Base-by-base conservation (phyloP, 2,797 vertebrate genomes). In the Tympanoctomys barrerae region DNA sequence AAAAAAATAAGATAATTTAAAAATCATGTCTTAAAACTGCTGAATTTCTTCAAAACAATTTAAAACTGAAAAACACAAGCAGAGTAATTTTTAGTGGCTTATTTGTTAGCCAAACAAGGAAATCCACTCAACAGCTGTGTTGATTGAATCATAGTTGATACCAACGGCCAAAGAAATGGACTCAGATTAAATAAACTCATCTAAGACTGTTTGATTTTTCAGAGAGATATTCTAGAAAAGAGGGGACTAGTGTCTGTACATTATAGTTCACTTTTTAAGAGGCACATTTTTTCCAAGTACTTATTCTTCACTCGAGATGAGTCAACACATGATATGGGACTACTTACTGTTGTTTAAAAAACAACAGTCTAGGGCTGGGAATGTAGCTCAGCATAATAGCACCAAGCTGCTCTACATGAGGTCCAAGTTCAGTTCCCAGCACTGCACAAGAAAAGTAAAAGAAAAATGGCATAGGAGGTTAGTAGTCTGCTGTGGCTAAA, bases 41-140 rank as follows among this genome's bases (percentile, higher is more conserved):
- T 24, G 36, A 31, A 31, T 54, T 49, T 64, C 78, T 82, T 46
- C 1, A 36, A 87, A 28, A 88, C 7, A 16, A n/a, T 11, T 28
- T 62, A 13, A 54, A 52, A 91, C 79, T 31, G 14, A 9, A 52
- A 70, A 61, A 57, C 33, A 24, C 66, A 87, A n/a, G 33, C 9
- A 39, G 54, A 61, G 26, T 64, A 8, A 87, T 31, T 33, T 59
- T 66, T 19, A 91, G 49, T 81, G 39, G 21, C 26, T 19, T 13
- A 31, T 66, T 61, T 75, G 52, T 70, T 46, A 89, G 71, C 57
- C 64, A 64, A 28, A 18, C 2, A 39, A 79, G 46, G 62, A 78
- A 71, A 78, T n/a, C 33, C 4, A 0, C 9, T n/a, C 7, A 62
- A 28, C 57, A 57, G 10, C 1, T 8, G n/a, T 9, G 16, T 4